A percentile compares a stretch with the other conserved stretches of the same genome.
These are phyloP conservation scores for Mormyrops boulengeri DNA, from an alignment of 2,797 vertebrate genomes.

Conservation along the genomic window DNA sequence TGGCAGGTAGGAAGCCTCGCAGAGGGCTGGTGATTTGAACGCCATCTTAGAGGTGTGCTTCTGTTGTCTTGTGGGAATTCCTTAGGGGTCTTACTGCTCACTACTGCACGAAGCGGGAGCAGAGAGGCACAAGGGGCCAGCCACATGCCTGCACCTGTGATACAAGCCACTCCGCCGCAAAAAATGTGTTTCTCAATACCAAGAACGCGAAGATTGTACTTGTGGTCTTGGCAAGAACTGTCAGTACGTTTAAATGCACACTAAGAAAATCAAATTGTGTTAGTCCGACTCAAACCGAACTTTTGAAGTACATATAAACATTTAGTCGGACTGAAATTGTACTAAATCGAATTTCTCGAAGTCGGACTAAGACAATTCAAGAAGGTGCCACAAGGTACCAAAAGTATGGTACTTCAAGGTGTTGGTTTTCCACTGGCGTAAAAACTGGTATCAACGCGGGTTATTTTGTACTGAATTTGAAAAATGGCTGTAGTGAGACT, in stretches of 20 bases:
- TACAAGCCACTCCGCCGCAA: background rate
- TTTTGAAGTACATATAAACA: background rate
- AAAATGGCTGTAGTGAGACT: background rate
- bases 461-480: background rate
- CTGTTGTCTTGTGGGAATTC: background rate
- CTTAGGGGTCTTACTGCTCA: background rate
- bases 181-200: background rate
- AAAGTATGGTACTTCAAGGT: background rate
- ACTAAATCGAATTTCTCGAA: background rate
- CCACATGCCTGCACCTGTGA: background rate
- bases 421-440: background rate
- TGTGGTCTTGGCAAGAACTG: background rate
- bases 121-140: background rate
- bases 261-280: background rate
- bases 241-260: background rate
- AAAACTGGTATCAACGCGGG: background rate
- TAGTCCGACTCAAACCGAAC: background rate
- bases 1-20: background rate
- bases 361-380: background rate
- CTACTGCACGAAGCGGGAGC: background rate
- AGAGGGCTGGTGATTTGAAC: background rate
- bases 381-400: background rate
- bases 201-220: background rate
- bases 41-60: background rate
- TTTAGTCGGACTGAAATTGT: background rate